Percentiles rank a stretch among this genome's conserved stretches.
These are phyloP conservation scores for Fratercula arctica DNA, from an alignment of 2,797 vertebrate species.

Conservation along the genomic window DNA sequence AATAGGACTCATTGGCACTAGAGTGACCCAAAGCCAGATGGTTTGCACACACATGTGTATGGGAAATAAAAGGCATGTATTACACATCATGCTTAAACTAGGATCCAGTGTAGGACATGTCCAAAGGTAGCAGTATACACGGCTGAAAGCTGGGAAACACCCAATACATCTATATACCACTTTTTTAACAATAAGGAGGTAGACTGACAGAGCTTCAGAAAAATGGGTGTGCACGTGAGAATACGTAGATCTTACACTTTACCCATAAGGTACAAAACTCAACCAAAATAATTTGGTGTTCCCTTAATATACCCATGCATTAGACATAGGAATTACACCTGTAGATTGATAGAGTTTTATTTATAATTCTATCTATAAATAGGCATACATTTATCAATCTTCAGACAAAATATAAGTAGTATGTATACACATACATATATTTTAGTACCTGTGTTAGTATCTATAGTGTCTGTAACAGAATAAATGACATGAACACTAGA, in stretches of 20 bases:
- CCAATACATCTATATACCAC: not conserved
- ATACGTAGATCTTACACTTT: not conserved
- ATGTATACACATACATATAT: not conserved
- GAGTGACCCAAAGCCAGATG: not conserved
- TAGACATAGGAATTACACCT: not conserved
- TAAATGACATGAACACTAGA: not conserved
- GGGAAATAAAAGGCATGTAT: not conserved
- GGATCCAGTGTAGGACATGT: not conserved
- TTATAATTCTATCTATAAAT: not conserved
- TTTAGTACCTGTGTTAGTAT: not conserved
- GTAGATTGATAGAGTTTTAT: not conserved
- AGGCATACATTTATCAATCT: not conserved
- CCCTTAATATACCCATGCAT: not conserved
- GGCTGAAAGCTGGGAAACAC: not conserved
- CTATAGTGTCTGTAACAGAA: not conserved
- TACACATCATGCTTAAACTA: not conserved
- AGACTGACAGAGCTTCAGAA: not conserved
- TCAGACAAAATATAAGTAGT: not conserved
- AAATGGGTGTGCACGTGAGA: not conserved
- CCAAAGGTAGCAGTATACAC: not conserved
- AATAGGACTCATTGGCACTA: not conserved
- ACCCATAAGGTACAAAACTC: not conserved
- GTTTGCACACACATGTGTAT: not conserved
- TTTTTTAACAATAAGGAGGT: not conserved
- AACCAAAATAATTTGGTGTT: not conserved